Conservation (phyloP, 2,888 invertebrate genomes). For the Lydus trimaculatus region DNA sequence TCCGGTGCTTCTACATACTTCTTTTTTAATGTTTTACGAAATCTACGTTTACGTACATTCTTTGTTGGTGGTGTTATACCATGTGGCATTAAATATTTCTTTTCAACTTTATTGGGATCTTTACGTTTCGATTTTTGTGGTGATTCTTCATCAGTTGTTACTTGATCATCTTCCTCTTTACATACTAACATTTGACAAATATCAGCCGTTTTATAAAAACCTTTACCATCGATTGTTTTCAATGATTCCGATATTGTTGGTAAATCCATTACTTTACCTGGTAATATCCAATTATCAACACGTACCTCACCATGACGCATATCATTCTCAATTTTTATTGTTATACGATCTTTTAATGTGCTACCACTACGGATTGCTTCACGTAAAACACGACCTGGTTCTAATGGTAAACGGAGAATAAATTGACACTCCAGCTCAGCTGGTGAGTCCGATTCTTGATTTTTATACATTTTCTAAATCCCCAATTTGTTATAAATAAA, state of each 20-base stretch:
- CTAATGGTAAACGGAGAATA: constrained; percentile 60
- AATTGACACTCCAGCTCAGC: constrained; percentile 57
- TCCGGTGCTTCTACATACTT: constrained; percentile 98
- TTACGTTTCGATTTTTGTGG: constrained; percentile 83
- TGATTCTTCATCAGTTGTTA: constrained; percentile 78
- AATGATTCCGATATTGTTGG: constrained; percentile 92
- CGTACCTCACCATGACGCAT: constrained; percentile 88
- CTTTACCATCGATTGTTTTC: constrained; percentile 96
- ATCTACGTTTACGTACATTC: constrained; percentile 90
- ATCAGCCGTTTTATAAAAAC: constrained; percentile 97
- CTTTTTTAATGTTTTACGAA: constrained; percentile 94
- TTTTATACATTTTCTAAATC: constrained; percentile 32
- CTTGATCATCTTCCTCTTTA: constrained; percentile 85
- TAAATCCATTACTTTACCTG: constrained; percentile 88
- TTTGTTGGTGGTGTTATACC: constrained; percentile 96
- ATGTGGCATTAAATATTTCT: constrained; percentile 94
- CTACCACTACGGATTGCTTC: constrained; percentile 81
- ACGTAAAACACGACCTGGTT: constrained; percentile 76
- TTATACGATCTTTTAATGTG: constrained; percentile 82
- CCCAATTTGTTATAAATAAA: not conserved
- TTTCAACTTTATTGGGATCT: constrained; percentile 80
- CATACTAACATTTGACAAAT: constrained; percentile 92
- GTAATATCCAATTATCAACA: constrained; percentile 87
- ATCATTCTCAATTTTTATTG: constrained; percentile 86
- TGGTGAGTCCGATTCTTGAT: constrained; percentile 44